Base-by-base conservation (phyloP, 2,113 vertebrate genomes). In the Erythrocercus mccallii region DNA sequence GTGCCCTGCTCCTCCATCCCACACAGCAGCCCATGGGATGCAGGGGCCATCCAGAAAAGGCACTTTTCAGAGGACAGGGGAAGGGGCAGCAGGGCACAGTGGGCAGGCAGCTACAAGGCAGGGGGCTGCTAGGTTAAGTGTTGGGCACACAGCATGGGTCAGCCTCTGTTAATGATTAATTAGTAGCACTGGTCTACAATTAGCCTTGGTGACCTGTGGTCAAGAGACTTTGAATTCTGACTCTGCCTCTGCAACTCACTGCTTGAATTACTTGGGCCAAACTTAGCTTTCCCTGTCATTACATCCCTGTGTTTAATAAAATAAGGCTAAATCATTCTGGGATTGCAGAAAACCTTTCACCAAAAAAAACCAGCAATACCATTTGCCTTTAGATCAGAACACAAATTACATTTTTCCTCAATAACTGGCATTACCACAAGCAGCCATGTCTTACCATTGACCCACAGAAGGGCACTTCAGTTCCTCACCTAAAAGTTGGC, bases 21-120 rank as follows among this genome's bases (percentile, higher is more conserved):
- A 45, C 0, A 2, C 93, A 69, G 87, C 47, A 80, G 27, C 38
- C 14, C 2, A 15, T 58, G 48, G 1, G 1, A 22, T 28, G n/a
- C 9, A 17, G 54, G 73, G 35, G 54, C 69, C 83, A 79, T 81
- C 92, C 90, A 90, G 90, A 80, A 94, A 95, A 94, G 76, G 74
- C 70, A 30, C 47, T 79, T 79, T 94, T 78, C 79, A 69, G 79
- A 70, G 58, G 23, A 73, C 48, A 53, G 33, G n/a, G n/a, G 21
- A 79, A 37, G 48, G 44, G 80, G 33, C 45, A 44, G 48, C 33
- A 33, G 73, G 50, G 44, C 37, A 48, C 18, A 0, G 8, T 1
- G 2, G 58, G n/a, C 44, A 58, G 40, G 81, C 0, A 5, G 68
- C 25, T 51, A 4, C 0, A 0, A 69, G 45, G 45, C 13, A 80